Evolutionary conservation across 2,888 invertebrate genomes (phyloP).

Genomic region (Tethea ocularis): DNA sequence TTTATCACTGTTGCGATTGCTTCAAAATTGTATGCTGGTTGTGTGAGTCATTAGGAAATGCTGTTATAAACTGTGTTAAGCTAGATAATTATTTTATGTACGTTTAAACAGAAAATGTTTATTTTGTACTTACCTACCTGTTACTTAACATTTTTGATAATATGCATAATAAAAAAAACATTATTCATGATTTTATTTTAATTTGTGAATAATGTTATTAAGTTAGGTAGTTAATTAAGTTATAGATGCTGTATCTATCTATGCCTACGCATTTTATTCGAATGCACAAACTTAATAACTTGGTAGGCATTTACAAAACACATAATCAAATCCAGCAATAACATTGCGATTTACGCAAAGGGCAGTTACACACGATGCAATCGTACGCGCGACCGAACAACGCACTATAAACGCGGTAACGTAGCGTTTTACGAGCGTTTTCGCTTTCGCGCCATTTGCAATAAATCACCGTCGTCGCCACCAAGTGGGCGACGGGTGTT

Average conservation of each 20-base stretch:
- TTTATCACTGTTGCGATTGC: conserved; percentile 53
- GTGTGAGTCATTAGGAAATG: neutral
- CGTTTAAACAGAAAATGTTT: no score
- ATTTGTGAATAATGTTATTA: no score
- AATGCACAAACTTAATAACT: conserved; percentile 5
- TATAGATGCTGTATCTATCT: no score
- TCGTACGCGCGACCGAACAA: conserved; percentile 66
- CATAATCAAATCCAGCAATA: conserved; percentile 58
- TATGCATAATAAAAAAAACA: no score
- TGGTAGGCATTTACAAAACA: conserved; percentile 20
- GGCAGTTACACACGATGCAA: conserved; percentile 60
- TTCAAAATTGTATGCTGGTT: conserved; percentile 33
- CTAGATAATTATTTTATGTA: no score
- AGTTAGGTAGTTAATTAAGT: no score
- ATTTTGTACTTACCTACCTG: no score
- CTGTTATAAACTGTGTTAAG: neutral
- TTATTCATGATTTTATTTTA: no score
- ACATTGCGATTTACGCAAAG: conserved; percentile 57
- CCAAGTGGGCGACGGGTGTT: conserved; percentile 69
- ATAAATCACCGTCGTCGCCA: conserved; percentile 75
- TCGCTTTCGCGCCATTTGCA: conserved; percentile 83
- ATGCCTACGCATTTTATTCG: neutral
- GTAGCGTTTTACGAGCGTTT: conserved; percentile 77
- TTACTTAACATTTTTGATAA: no score
- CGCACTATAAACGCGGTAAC: conserved; percentile 67